Evolutionary conservation across 2,888 invertebrate species (phyloP).

Genomic region (Myathropa florea): DNA sequence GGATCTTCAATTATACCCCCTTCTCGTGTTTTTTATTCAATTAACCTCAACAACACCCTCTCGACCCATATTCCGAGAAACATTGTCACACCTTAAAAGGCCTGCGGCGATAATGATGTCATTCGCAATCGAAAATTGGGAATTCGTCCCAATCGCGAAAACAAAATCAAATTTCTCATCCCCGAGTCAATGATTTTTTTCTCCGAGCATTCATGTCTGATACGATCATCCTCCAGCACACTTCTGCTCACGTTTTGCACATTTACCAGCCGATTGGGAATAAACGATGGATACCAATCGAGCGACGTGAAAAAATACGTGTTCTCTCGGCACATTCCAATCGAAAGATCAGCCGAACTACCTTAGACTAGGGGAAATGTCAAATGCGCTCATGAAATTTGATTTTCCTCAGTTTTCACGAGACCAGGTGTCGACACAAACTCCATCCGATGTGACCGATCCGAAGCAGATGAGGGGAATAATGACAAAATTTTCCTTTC

Average conservation of each 20-base stretch:
- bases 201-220: too few species aligned
- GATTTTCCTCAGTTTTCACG: background rate
- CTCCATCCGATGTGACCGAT: too few species aligned
- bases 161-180: background rate
- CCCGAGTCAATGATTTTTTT: background rate
- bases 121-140: background rate
- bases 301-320: background rate
- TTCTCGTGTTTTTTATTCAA: background rate
- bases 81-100: constrained; percentile 3
- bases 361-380: background rate
- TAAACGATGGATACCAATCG: constrained; percentile 22
- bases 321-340: background rate
- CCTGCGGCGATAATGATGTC: background rate
- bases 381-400: background rate
- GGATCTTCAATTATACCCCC: background rate
- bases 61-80: background rate
- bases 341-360: constrained; percentile 10
- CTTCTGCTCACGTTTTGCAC: constrained; percentile 28
- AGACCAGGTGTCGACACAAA: background rate
- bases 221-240: background rate
- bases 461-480: too few species aligned
- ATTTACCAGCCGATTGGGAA: constrained; percentile 16
- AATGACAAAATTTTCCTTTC: background rate
- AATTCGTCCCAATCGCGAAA: background rate
- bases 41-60: background rate